Conservation (phyloP, 2,888 invertebrate species). For the Callimorpha dominula region DNA sequence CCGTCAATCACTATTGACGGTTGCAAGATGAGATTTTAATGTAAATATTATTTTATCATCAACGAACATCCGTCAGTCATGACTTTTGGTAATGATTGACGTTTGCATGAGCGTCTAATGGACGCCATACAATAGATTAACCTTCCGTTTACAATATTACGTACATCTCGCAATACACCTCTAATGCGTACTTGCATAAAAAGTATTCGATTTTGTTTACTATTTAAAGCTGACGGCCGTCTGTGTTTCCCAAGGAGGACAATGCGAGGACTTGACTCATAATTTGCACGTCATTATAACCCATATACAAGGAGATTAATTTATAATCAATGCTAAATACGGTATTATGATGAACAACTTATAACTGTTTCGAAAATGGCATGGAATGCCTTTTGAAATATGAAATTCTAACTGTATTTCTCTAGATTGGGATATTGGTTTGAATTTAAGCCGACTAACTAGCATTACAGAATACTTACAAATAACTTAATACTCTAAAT, state of each 20-base stretch:
- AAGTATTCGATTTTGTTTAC: constrained; percentile 15
- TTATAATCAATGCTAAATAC: constrained; percentile 13
- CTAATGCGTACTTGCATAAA: constrained; percentile 1
- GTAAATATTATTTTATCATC: too few species aligned
- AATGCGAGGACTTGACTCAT: constrained; percentile 17
- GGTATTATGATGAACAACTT: constrained; percentile 1
- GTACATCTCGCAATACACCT: background rate
- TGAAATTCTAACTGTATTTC: too few species aligned
- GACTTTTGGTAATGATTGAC: too few species aligned
- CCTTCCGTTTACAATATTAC: background rate
- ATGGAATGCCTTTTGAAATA: background rate
- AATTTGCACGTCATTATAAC: constrained; percentile 16
- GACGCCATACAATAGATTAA: too few species aligned
- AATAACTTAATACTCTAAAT: too few species aligned
- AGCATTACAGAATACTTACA: background rate
- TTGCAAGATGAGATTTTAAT: too few species aligned
- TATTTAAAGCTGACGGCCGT: constrained; percentile 3
- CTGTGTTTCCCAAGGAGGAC: constrained; percentile 16
- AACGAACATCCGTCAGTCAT: too few species aligned
- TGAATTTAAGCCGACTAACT: too few species aligned
- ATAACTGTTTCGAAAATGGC: background rate
- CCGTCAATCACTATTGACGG: too few species aligned
- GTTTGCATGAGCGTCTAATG: too few species aligned
- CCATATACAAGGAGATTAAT: constrained; percentile 23
- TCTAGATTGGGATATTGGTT: background rate